These are phyloP conservation scores for Drosophila buzzatii DNA, from an alignment of 2,888 invertebrate species.

Conservation along the genomic window DNA sequence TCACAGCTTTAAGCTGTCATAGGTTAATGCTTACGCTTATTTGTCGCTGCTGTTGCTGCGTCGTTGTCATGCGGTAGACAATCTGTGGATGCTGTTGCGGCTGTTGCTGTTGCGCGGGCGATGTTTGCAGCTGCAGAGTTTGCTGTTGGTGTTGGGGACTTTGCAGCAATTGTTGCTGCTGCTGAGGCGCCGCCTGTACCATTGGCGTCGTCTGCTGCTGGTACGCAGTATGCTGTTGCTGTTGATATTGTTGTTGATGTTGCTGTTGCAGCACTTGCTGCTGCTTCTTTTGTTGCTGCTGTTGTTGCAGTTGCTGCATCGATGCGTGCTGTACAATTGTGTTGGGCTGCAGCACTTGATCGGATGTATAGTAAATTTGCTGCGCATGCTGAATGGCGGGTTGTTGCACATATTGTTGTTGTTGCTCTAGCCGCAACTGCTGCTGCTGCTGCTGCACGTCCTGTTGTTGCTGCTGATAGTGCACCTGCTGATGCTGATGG, in stretches of 20 bases:
- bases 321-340: conserved; percentile 78
- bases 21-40: conserved; percentile 55
- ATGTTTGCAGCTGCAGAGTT: conserved; percentile 70
- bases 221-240: conserved; percentile 61
- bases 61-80: conserved; percentile 77
- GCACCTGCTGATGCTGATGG: conserved; percentile 76
- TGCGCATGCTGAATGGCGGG: conserved; percentile 73
- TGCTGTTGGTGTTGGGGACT: conserved; percentile 65
- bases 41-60: conserved; percentile 69
- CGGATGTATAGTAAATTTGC: conserved; percentile 82
- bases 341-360: conserved; percentile 79
- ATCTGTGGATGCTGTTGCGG: conserved; percentile 72
- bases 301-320: conserved; percentile 68
- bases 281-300: conserved; percentile 49
- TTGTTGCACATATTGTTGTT: conserved; percentile 62
- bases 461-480: conserved; percentile 69
- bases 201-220: conserved; percentile 59
- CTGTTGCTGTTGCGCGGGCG: conserved; percentile 65
- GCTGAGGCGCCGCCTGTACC: conserved; percentile 69
- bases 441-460: conserved; percentile 73
- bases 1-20: neutral
- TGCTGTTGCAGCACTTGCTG: conserved; percentile 64
- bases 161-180: conserved; percentile 75
- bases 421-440: conserved; percentile 73
- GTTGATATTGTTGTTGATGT: conserved; percentile 69